Percentiles rank a stretch among this genome's conserved stretches.
These are phyloP conservation scores for Sardinella longiceps DNA, from an alignment of 2,797 vertebrate genomes.

Conservation along the genomic window DNA sequence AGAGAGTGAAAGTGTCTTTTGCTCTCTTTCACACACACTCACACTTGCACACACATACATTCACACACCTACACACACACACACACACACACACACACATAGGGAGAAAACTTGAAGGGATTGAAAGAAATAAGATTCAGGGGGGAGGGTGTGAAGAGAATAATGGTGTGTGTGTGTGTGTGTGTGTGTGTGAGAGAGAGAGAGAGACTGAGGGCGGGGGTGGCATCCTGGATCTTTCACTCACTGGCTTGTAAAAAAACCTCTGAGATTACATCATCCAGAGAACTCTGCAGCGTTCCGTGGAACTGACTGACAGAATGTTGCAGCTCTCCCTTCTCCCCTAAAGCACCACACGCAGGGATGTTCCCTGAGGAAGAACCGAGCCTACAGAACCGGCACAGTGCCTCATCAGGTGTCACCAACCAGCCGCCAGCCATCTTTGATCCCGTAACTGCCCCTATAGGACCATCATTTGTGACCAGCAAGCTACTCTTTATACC, in stretches of 20 bases:
- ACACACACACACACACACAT: not conserved
- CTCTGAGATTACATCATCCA: slow-evolving; percentile 1
- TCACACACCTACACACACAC: too few species aligned
- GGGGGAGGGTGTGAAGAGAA: slow-evolving; percentile 15
- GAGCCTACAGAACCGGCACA: not conserved
- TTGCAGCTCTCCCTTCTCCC: not conserved
- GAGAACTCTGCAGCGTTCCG: not conserved
- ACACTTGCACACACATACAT: too few species aligned
- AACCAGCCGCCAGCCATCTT: too few species aligned
- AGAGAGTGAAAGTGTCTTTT: not conserved
- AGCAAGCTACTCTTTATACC: not conserved
- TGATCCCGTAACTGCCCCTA: not conserved
- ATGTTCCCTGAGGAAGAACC: not conserved
- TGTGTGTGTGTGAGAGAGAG: not conserved
- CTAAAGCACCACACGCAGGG: not conserved
- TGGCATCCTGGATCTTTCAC: slow-evolving; percentile 23
- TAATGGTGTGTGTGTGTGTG: not conserved
- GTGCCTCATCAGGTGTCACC: not conserved
- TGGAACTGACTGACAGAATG: not conserved
- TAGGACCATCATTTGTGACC: not conserved
- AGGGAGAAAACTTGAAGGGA: slow-evolving; percentile 14
- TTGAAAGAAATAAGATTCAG: not conserved
- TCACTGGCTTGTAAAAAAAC: not conserved
- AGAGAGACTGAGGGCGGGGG: not conserved
- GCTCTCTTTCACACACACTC: too few species aligned